These are phyloP conservation scores for Darevskia mixta DNA, from an alignment of 2,797 vertebrate genomes.

Conservation along the genomic window DNA sequence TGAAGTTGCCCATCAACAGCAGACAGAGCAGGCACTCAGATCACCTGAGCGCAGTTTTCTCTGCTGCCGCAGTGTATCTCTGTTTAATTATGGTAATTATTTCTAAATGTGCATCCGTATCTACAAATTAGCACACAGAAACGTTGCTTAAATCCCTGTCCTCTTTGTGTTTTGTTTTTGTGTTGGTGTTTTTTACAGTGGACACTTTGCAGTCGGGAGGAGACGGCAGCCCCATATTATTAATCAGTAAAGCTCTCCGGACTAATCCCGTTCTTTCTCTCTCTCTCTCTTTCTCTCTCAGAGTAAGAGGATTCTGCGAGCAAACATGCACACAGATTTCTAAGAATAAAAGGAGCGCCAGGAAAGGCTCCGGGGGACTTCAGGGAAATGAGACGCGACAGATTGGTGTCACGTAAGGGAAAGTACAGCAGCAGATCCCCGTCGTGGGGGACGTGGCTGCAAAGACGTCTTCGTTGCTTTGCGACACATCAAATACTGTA, in stretches of 20 bases:
- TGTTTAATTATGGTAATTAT: not conserved
- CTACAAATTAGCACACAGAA: not conserved
- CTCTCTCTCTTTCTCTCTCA: conserved; percentile 26
- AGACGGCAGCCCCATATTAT: conserved; percentile 49
- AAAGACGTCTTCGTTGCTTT: not conserved
- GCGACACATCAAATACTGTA: not conserved
- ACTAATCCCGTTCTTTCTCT: conserved; percentile 68
- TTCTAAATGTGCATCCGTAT: not conserved
- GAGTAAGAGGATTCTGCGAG: conserved; percentile 72
- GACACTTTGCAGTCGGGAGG: conserved; percentile 38
- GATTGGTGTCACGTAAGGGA: conserved; percentile 69
- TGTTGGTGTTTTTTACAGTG: not conserved
- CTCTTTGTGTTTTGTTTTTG: not conserved
- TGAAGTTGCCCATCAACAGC: no score
- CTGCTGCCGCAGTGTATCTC: not conserved
- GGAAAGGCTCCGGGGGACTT: conserved; percentile 57
- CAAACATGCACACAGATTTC: conserved; percentile 66
- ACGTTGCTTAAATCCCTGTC: not conserved
- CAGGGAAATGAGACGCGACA: conserved; percentile 65
- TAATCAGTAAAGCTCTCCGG: conserved; percentile 66
- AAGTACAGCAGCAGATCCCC: conserved; percentile 35
- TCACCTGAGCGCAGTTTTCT: not conserved
- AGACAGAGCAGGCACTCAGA: no score
- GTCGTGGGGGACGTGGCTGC: not conserved
- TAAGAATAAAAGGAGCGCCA: conserved; percentile 59